Evolutionary conservation across 2,797 vertebrate genomes (phyloP), one percentile per base, ranked within the genome.

Genomic region (Dipus sagitta): DNA sequence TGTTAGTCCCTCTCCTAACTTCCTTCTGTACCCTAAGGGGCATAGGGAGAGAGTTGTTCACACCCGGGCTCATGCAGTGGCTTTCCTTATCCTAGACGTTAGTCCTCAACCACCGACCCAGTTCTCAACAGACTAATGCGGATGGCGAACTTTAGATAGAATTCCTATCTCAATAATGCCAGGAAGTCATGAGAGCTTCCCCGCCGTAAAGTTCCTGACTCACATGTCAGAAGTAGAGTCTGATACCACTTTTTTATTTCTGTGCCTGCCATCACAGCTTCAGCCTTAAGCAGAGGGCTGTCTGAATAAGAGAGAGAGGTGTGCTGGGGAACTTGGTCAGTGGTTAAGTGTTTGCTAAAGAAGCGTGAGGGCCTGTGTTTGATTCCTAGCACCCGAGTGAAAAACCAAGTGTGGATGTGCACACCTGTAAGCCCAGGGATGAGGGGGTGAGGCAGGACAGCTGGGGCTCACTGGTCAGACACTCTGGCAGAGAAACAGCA

Each of bases 91-190:
- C 52, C 14, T 4, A 14, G 30, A 32, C 3, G 2, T 2, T 3
- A 1, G 3, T 11, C 30, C 78, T 23, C 3, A 47, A 20, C 65
- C 67, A 10, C 0, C 12, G 42, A 23, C 42, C 42, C 13, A 30
- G 54, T 6, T 28, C 47, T 38, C 65, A 9, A 0, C 1, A 17
- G 28, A 14, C 42, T 3, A 10, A 3, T 6, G 14, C 18, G 18
- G 47, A 15, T 11, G 38, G 58, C 58, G 70, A 21, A 17, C 20
- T 42, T 38, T 30, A 70, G 23, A 47, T 67, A 77, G 47, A 28
- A 26, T 28, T 62, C 3, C 47, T 58, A 28, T 86, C n/a, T 6
- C 18, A 13, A 78, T 65, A n/a, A 28, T 76, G 28, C 38, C 71
- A 54, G 14, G 47, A 13, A 71, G 28, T 72, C 34, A 32, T 9